Conservation (phyloP, 2,797 vertebrate species). For the Notolabrus celidotus region DNA sequence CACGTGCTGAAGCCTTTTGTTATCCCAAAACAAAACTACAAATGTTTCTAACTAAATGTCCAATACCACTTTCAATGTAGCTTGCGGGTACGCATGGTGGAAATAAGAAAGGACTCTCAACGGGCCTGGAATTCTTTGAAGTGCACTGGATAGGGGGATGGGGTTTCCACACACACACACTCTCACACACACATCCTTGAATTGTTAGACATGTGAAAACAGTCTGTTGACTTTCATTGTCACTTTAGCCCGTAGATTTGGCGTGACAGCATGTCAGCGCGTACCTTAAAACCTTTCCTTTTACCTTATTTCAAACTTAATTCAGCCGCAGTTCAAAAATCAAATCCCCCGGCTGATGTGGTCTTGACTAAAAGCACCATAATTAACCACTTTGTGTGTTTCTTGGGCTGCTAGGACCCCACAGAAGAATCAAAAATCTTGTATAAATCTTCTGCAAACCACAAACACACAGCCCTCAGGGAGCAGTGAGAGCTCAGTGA, state of each 20-base stretch:
- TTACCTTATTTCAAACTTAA: conserved; percentile 30
- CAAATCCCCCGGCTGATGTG: conserved; percentile 28
- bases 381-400: conserved; percentile 33
- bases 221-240: conserved; percentile 49
- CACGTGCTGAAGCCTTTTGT: conserved; percentile 27
- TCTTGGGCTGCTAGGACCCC: conserved; percentile 16
- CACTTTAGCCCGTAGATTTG: conserved; percentile 42
- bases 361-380: conserved; percentile 8
- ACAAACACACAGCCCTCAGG: conserved; percentile 40
- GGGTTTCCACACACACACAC: conserved; percentile 28
- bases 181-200: conserved; percentile 47
- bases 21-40: conserved; percentile 47
- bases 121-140: conserved; percentile 60
- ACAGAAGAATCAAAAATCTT: conserved; percentile 19
- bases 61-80: conserved; percentile 38
- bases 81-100: conserved; percentile 30
- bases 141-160: conserved; percentile 38
- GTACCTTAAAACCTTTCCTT: conserved; percentile 19
- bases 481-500: conserved; percentile 40
- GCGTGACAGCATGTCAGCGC: conserved; percentile 30
- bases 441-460: conserved; percentile 18
- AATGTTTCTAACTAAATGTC: conserved; percentile 59
- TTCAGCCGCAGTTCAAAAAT: conserved; percentile 36
- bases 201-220: conserved; percentile 49
- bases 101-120: conserved; percentile 49